Evolutionary conservation across 2,797 vertebrate species (phyloP).

Genomic region (Peromyscus aztecus): DNA sequence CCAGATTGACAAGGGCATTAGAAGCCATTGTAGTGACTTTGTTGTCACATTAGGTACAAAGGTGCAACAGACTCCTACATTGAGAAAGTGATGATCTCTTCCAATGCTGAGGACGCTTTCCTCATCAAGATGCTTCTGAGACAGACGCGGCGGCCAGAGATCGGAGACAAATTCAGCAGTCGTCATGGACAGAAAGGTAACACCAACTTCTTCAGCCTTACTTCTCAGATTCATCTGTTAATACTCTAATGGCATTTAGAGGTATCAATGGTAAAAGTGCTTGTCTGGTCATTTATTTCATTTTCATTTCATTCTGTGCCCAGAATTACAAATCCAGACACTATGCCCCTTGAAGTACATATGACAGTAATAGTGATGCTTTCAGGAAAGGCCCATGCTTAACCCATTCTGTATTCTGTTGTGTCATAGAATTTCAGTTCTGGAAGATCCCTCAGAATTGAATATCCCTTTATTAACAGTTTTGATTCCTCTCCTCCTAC

Average conservation of each 20-base stretch:
- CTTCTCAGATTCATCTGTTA: conserved; percentile 31
- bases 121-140: conserved; percentile 98
- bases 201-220: neutral
- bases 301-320: neutral
- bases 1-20: neutral
- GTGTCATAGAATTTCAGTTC: neutral
- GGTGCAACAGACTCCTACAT: conserved; percentile 98
- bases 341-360: neutral
- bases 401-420: neutral
- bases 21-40: conserved; percentile 44
- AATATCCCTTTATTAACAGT: neutral
- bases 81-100: conserved; percentile 99
- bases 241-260: neutral
- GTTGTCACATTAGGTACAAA: conserved; percentile 92
- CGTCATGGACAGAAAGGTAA: conserved; percentile 99
- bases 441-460: neutral
- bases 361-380: neutral
- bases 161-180: conserved; percentile 99
- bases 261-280: neutral
- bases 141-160: conserved; percentile 98
- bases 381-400: neutral
- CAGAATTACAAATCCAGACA: neutral
- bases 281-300: neutral
- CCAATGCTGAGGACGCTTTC: conserved; percentile 98
- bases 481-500: neutral